A percentile compares a stretch with the other conserved stretches of the same genome.
phyloP scores from a whole-genome alignment of 2,797 vertebrate genomes.

The Gouania willdenowi region DNA sequence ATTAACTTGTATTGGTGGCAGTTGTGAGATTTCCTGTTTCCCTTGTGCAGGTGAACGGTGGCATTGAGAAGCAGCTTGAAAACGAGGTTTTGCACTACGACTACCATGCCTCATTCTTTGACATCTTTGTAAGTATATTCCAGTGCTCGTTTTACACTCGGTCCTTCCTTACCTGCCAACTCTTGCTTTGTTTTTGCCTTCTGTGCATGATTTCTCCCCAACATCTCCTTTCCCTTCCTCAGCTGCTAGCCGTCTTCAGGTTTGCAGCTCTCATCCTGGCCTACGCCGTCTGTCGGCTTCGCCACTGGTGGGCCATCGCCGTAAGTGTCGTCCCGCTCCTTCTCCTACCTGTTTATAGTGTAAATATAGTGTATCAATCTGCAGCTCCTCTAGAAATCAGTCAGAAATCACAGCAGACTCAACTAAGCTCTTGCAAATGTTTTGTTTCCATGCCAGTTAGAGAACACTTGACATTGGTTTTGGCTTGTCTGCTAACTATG shows the following conservation, averaged over 20 bases:
- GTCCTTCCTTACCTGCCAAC: not conserved
- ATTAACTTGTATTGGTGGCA: too few relatives aligned
- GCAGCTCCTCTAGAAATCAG: too few relatives aligned
- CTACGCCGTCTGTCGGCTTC: constrained; percentile 89
- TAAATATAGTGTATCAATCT: not conserved
- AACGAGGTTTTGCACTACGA: constrained; percentile 88
- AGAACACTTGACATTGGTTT: too few relatives aligned
- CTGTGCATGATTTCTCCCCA: too few relatives aligned
- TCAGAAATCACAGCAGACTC: too few relatives aligned
- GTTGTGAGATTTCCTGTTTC: too few relatives aligned
- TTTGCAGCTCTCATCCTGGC: constrained; percentile 90
- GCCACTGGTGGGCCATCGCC: constrained; percentile 95
- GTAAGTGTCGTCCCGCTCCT: constrained; percentile 70
- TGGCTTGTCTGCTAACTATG: too few relatives aligned
- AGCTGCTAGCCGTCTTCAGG: constrained; percentile 92
- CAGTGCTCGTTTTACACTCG: too few relatives aligned
- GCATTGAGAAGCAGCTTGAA: constrained; percentile 81
- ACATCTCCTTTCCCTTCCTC: not conserved
- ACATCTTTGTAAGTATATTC: constrained; percentile 97
- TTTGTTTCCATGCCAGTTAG: too few relatives aligned
- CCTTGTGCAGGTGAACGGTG: constrained; percentile 90
- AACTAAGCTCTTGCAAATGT: too few relatives aligned
- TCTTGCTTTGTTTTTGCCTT: too few relatives aligned
- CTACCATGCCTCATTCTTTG: constrained; percentile 92
- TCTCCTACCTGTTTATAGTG: too few relatives aligned